Percentiles rank a stretch among this genome's conserved stretches.
Evolutionary conservation across 2,113 vertebrate genomes (phyloP).

Genomic region (Elachura formosa): DNA sequence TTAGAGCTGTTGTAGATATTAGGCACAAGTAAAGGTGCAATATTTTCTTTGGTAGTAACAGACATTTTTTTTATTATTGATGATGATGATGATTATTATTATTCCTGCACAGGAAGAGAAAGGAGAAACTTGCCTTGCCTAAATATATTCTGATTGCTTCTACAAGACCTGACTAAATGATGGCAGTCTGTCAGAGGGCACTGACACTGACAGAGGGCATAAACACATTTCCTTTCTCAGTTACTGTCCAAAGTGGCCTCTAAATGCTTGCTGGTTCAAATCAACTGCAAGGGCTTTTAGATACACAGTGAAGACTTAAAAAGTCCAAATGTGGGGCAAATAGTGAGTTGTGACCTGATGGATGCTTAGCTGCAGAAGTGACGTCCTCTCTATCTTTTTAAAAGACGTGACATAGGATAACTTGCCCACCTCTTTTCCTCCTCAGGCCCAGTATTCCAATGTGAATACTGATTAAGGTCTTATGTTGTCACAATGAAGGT

Average conservation of each 20-base stretch:
- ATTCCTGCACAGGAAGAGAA: not conserved
- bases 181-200: not conserved
- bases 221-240: not conserved
- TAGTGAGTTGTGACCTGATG: not conserved
- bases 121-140: not conserved
- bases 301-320: not conserved
- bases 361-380: not conserved
- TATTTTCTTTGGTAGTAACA: not conserved
- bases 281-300: not conserved
- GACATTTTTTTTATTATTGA: not conserved
- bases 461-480: not conserved
- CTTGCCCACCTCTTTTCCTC: not conserved
- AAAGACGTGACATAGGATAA: not conserved
- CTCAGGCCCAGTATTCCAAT: not conserved
- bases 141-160: not conserved
- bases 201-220: not conserved
- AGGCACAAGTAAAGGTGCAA: not conserved
- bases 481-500: fast-evolving
- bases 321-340: not conserved
- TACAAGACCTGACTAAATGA: not conserved
- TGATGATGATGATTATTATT: not conserved
- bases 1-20: not conserved
- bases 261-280: not conserved
- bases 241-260: not conserved
- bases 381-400: not conserved